These are phyloP conservation scores for Sycophila sp. DNA, from an alignment of 1,140 invertebrate genomes.

Conservation along the genomic window DNA sequence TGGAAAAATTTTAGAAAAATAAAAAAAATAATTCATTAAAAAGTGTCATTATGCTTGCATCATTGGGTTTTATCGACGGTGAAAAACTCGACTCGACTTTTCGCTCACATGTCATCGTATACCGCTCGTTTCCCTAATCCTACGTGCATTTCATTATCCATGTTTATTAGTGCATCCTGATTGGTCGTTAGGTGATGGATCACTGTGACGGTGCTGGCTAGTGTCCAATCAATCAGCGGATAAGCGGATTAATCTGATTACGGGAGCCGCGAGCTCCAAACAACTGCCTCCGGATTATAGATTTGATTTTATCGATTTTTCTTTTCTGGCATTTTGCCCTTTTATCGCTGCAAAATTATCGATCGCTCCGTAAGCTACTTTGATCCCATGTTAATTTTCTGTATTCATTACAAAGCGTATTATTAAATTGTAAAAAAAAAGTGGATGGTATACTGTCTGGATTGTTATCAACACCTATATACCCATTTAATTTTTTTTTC, in stretches of 20 bases:
- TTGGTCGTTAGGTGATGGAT: conserved; percentile 53
- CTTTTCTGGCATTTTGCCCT: conserved; percentile 35
- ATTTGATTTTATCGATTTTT: conserved; percentile 55
- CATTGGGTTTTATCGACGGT: not conserved
- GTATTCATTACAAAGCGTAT: no score
- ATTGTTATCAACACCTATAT: no score
- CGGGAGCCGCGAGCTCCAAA: conserved; percentile 44
- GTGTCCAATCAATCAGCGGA: conserved; percentile 57
- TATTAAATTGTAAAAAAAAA: no score
- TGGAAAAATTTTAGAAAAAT: no score
- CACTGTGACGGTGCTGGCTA: conserved; percentile 42
- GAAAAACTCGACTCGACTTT: not conserved
- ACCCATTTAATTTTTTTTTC: no score
- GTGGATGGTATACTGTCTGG: no score
- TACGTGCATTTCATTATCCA: conserved; percentile 52
- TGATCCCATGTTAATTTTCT: not conserved
- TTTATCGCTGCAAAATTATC: not conserved
- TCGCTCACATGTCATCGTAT: not conserved
- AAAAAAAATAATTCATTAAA: no score
- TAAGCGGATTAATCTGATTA: conserved; percentile 57
- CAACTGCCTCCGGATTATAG: conserved; percentile 50
- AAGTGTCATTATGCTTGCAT: no score
- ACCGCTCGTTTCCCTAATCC: conserved; percentile 25
- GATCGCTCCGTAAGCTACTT: not conserved
- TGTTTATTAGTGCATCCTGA: conserved; percentile 49